Evolutionary conservation across 2,797 vertebrate species (phyloP).

Genomic region (Enteromius anoplus): DNA sequence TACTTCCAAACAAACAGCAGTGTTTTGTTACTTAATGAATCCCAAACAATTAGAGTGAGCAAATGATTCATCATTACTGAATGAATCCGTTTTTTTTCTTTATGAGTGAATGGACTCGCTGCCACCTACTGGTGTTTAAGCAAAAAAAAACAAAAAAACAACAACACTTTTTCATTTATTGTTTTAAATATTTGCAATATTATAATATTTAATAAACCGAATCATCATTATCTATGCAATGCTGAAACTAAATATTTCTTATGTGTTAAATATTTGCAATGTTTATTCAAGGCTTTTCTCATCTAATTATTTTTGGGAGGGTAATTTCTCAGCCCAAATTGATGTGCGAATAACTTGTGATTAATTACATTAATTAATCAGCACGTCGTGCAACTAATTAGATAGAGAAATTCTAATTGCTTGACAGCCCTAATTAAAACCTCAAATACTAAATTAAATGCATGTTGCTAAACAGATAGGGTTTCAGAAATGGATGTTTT

Average conservation of each 20-base stretch:
- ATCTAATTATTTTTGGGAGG: not conserved
- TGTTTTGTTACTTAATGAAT: not conserved
- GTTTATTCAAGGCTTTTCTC: not conserved
- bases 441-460: slow-evolving; percentile 7
- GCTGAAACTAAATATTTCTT: not conserved
- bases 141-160: too few species aligned
- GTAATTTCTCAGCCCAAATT: not conserved
- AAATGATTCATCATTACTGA: not conserved
- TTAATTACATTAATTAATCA: not conserved
- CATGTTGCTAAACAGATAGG: slow-evolving; percentile 5
- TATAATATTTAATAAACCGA: not conserved
- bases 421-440: slow-evolving; percentile 8
- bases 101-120: not conserved
- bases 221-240: not conserved
- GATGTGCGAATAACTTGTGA: not conserved
- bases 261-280: not conserved
- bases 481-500: slow-evolving; percentile 28
- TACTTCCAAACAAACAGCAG: not conserved
- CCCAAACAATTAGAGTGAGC: not conserved
- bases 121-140: not conserved
- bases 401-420: not conserved
- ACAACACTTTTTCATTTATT: not conserved
- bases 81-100: not conserved
- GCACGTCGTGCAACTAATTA: not conserved
- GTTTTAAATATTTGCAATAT: too few species aligned